Evolutionary conservation across 2,888 invertebrate species (phyloP).

Genomic region (Chrysina gloriosa): DNA sequence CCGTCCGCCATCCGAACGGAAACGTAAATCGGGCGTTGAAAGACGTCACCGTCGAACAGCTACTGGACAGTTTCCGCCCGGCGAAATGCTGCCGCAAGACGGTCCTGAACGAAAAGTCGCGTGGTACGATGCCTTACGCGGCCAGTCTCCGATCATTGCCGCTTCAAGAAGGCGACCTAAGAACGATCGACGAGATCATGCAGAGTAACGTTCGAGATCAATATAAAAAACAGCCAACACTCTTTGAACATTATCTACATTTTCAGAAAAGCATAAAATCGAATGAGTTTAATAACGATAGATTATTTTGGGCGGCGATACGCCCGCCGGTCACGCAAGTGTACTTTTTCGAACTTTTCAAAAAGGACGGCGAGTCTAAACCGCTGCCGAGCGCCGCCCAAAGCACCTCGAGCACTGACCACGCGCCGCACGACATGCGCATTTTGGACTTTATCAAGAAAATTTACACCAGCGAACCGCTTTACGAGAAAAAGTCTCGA

Average conservation of each 20-base stretch:
- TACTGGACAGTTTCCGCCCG: conserved; percentile 46
- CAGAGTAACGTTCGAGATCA: conserved; percentile 41
- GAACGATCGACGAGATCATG: conserved; percentile 26
- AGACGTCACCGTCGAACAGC: conserved; percentile 38
- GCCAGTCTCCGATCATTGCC: conserved; percentile 51
- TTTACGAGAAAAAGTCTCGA: conserved; percentile 24
- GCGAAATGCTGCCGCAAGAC: conserved; percentile 48
- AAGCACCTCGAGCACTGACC: neutral
- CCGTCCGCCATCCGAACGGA: conserved; percentile 24
- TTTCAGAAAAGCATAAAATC: conserved; percentile 48
- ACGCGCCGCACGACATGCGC: conserved; percentile 31
- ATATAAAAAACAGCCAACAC: conserved; percentile 33
- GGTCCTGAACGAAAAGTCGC: conserved; percentile 45
- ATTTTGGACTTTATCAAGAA: conserved; percentile 39
- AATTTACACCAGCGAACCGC: conserved; percentile 36
- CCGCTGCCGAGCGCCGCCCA: conserved; percentile 7
- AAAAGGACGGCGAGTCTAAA: conserved; percentile 35
- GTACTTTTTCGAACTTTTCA: conserved; percentile 48
- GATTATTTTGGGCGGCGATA: conserved; percentile 28
- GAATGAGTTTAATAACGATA: conserved; percentile 20
- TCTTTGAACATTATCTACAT: conserved; percentile 48
- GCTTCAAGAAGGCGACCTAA: conserved; percentile 39
- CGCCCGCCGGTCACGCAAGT: conserved; percentile 37
- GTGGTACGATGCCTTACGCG: conserved; percentile 44
- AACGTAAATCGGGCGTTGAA: conserved; percentile 21